Evolutionary conservation across 2,113 vertebrate genomes (phyloP).

Genomic region (Corapipo altera): DNA sequence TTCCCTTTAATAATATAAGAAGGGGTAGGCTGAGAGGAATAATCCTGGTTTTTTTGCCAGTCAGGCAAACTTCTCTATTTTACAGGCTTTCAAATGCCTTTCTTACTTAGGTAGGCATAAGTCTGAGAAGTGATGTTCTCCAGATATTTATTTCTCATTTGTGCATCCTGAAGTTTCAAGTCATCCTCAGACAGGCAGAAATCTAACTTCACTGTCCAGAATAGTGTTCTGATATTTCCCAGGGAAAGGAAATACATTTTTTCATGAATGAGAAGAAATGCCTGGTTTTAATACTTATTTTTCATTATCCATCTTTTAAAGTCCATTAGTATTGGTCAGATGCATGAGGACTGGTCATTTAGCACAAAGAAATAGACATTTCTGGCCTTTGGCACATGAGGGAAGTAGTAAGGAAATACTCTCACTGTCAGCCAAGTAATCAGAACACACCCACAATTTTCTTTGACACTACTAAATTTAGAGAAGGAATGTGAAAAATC

Average conservation of each 20-base stretch:
- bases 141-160: not conserved
- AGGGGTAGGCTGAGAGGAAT: not conserved
- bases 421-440: not conserved
- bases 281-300: not conserved
- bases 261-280: not conserved
- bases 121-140: not conserved
- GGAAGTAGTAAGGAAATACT: not conserved
- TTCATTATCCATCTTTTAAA: not conserved
- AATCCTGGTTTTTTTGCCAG: not conserved
- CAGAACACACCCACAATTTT: not conserved
- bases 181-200: not conserved
- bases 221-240: not conserved
- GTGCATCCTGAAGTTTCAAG: not conserved
- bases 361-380: not conserved
- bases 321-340: not conserved
- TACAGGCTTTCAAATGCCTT: not conserved
- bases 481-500: not conserved
- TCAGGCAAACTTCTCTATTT: not conserved
- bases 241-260: not conserved
- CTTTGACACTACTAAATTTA: not conserved
- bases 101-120: not conserved
- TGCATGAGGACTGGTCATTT: not conserved
- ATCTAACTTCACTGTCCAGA: not conserved
- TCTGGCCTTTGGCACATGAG: not conserved
- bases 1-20: not conserved